Percentiles rank a stretch among this genome's conserved stretches.
phyloP scores from a whole-genome alignment of 2,888 invertebrate species.

The Zygothrica quintamaculata region DNA sequence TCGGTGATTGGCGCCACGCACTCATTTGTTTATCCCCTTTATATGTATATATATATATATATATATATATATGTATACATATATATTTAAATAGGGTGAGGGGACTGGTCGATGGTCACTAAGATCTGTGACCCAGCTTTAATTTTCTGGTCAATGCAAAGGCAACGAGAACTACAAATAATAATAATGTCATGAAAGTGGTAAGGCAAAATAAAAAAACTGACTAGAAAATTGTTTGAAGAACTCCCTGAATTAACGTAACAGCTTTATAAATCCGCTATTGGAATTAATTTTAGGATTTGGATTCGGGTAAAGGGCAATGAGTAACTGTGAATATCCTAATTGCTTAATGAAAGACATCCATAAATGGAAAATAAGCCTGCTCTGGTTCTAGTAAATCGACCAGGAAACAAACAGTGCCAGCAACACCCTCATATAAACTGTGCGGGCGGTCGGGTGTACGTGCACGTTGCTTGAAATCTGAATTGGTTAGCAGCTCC shows the following conservation, averaged over 20 bases:
- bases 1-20: conserved; percentile 58
- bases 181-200: neutral
- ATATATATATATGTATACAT: too few relatives aligned
- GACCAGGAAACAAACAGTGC: conserved; percentile 92
- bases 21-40: conserved; percentile 6
- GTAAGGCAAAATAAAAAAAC: conserved; percentile 16
- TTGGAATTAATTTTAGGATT: neutral
- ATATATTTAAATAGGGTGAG: neutral
- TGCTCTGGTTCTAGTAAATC: conserved; percentile 90
- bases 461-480: conserved; percentile 88
- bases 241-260: conserved; percentile 42
- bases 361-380: conserved; percentile 93
- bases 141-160: conserved; percentile 6
- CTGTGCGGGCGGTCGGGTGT: conserved; percentile 93
- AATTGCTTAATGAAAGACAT: conserved; percentile 86
- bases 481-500: conserved; percentile 88
- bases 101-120: conserved; percentile 7
- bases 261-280: neutral
- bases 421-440: conserved; percentile 93
- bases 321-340: neutral
- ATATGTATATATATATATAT: too few relatives aligned
- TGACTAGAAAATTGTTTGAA: conserved; percentile 64
- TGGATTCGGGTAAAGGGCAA: neutral
- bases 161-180: conserved; percentile 21
- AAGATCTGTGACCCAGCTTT: conserved; percentile 23